Percentiles rank a stretch among this genome's conserved stretches.
Evolutionary conservation across 2,888 invertebrate genomes (phyloP).

Genomic region (Epiperipatus broadwayi): DNA sequence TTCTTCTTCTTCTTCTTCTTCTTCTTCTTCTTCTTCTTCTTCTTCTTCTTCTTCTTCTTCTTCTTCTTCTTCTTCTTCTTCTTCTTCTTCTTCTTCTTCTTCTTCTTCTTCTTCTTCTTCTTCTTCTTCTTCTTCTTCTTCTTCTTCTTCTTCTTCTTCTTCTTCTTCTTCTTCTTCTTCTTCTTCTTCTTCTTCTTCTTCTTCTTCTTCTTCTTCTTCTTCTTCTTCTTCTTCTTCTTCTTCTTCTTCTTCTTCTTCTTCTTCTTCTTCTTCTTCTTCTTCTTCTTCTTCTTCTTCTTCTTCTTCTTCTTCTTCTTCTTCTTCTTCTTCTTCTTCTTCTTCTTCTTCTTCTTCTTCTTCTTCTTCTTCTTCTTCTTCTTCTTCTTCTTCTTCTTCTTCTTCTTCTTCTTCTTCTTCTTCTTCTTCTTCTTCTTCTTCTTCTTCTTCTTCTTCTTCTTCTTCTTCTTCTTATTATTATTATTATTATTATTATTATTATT

Average conservation of each 20-base stretch:
- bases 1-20: conserved; percentile 3
- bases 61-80: conserved; percentile 3
- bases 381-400: conserved; percentile 3
- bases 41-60: conserved; percentile 3
- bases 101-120: conserved; percentile 3
- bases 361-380: conserved; percentile 3
- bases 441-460: conserved; percentile 3
- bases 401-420: conserved; percentile 3
- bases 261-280: conserved; percentile 3
- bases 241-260: conserved; percentile 3
- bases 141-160: conserved; percentile 3
- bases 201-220: conserved; percentile 3
- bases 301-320: conserved; percentile 3
- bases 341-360: conserved; percentile 3
- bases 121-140: conserved; percentile 3
- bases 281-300: conserved; percentile 3
- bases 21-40: conserved; percentile 3
- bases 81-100: conserved; percentile 3
- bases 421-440: conserved; percentile 3
- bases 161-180: conserved; percentile 3
- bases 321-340: conserved; percentile 3
- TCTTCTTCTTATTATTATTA: no score
- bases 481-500: no score
- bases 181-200: conserved; percentile 3
- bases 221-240: conserved; percentile 3